A percentile compares a stretch with the other conserved stretches of the same genome.
phyloP scores from a whole-genome alignment of 2,797 vertebrate genomes.

The Amblyopsis hoosieri region DNA sequence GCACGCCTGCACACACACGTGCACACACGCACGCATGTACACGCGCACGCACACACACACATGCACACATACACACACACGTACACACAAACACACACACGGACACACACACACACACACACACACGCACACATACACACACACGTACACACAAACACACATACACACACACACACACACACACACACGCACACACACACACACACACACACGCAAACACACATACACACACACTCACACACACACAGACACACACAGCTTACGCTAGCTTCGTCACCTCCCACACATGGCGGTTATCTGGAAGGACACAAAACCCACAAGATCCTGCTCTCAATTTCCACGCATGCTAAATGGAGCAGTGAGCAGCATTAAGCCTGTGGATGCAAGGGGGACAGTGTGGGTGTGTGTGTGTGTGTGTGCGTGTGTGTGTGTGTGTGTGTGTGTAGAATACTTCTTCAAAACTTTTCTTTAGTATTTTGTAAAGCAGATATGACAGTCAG shows the following conservation, averaged over 20 bases:
- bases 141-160: too few species aligned
- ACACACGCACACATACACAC: neutral
- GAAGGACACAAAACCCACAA: constrained; percentile 80
- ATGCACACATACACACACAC: constrained; percentile 10
- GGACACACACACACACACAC: constrained; percentile 24
- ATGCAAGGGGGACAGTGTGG: constrained; percentile 60
- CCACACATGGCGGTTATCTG: constrained; percentile 78
- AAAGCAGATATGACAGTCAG: constrained; percentile 70
- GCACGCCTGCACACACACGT: too few species aligned
- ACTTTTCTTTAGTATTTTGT: constrained; percentile 59
- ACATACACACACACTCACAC: constrained; percentile 17
- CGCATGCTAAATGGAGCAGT: constrained; percentile 78
- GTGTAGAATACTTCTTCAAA: constrained; percentile 40
- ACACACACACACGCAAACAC: neutral
- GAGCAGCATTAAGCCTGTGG: constrained; percentile 76
- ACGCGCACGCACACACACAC: constrained; percentile 15
- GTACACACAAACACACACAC: constrained; percentile 2
- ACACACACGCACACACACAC: constrained; percentile 15
- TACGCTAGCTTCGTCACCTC: constrained; percentile 81
- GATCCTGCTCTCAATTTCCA: constrained; percentile 78
- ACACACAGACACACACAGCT: constrained; percentile 52
- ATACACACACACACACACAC: neutral
- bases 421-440: constrained; percentile 7
- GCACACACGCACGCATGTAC: too few species aligned
- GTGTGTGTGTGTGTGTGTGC: constrained; percentile 8